Base-by-base conservation (phyloP, 2,888 invertebrate species). In the Dione juno region DNA sequence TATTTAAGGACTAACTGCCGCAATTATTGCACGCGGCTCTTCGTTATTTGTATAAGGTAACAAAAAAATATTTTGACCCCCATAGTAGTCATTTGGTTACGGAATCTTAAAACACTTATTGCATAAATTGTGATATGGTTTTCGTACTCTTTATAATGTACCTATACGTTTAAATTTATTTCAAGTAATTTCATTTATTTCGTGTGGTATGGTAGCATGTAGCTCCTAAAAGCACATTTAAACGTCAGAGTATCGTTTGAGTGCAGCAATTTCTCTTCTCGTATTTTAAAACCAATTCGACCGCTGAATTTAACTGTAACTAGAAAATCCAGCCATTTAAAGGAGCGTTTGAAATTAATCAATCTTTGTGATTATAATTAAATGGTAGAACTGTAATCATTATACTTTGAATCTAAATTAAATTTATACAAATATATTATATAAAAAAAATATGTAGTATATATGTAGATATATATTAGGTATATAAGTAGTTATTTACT, bases 241-340 rank as follows among this genome's bases (percentile, higher is more conserved):
- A 71, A 71, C 71, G 69, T 66, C 65, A 68, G 66, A 52, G 53
- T 35, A 45, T 64, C 65, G 65, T 65, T 70, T 59, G 58, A 66
- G 65, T 66, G 71, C 58, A 71, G 59, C 50, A 59, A 69, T 61
- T 69, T 69, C 69, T 65, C 71, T 68, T 68, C 45, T 53, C 69
- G 69, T 69, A 71, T 69, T 69, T 65, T 69, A 66, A 71, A 71
- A 71, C 58, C 71, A 59, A 69, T 71, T 69, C 61, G 59, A 65
- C 59, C 69, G 65, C 65, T 57, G 69, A 61, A 69, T 69, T 59
- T 65, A 54, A 71, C 65, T 65, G 71, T 61, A 71, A 61, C 65
- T 69, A 45, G 69, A 61, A 59, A 69, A 65, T 53, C 52, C 63
- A 45, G 40, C 35, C 35, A 53, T 40, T 43, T 59, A 16, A 41